Evolutionary conservation across 2,797 vertebrate species (phyloP), one percentile per base, ranked within the genome.

Genomic region (Enteromius thamalakanensis): DNA sequence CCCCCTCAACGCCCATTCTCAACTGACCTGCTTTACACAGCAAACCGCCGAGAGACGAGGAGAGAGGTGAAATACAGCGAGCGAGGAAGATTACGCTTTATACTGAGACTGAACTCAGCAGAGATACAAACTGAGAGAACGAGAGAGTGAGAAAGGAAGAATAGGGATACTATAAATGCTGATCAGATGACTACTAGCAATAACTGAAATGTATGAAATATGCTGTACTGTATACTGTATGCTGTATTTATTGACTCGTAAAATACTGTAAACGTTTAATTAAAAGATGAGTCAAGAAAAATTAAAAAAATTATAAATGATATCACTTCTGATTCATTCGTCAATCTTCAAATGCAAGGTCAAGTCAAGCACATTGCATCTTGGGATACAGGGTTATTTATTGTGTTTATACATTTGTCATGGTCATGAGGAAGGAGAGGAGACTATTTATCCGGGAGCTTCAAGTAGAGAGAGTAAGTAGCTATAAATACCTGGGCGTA

Each of bases 161-260:
- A 74, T 55, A 29, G 79, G 69, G 34, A 67, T 65, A 55, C 34
- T 89, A 88, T 84, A 87, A 87, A 92, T 91, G 86, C 91, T 3
- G 88, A 89, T 91, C 88, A 84, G 79, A 90, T 86, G 84, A 79
- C 17, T 40, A 70, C 9, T 19, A 17, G 2, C 29, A 32, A 1
- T 17, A 64, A 32, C 7, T 15, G n/a, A 69, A 69, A 34, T 19
- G 17, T 10, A 19, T 65, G 29, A 32, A 65, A 65, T 19, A 65
- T 21, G 64, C 8, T 0, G 32, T n/a, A n/a, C n/a, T n/a, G n/a
- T n/a, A n/a, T n/a, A n/a, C 15, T 34, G 15, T 65, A 10, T 19
- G 8, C 62, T 62, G 26, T 62, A 29, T 62, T 62, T 62, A 62
- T 32, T 65, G 8, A 65, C 29, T 34, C 62, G 4, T 34, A 65